phyloP scores from a whole-genome alignment of 2,797 vertebrate species.

The Eulemur mongoz region DNA sequence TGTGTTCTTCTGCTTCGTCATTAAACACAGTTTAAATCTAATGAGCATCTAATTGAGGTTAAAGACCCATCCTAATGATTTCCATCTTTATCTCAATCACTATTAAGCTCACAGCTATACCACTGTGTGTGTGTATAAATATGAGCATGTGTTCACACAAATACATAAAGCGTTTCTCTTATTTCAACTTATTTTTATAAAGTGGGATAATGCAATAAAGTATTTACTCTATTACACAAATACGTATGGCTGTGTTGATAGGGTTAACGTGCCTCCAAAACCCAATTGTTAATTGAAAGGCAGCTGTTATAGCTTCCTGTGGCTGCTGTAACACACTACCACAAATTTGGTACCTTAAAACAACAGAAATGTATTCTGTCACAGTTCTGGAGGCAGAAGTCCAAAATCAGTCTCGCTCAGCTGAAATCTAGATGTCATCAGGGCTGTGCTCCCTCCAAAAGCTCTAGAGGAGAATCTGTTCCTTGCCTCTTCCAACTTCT shows the following conservation, averaged over 20 bases:
- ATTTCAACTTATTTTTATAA: constrained; percentile 52
- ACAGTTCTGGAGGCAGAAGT: neutral
- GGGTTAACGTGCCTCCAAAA: neutral
- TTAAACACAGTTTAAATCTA: constrained; percentile 75
- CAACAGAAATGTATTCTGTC: constrained; percentile 12
- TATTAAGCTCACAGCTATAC: constrained; percentile 24
- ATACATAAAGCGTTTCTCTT: neutral
- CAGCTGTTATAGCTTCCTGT: neutral
- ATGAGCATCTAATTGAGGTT: constrained; percentile 74
- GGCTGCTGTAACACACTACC: neutral
- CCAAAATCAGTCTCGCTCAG: neutral
- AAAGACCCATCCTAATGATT: constrained; percentile 62
- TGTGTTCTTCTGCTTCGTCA: constrained; percentile 63
- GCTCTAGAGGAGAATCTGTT: neutral
- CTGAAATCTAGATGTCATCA: neutral
- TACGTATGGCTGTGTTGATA: neutral
- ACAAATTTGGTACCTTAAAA: neutral
- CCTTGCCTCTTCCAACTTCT: neutral
- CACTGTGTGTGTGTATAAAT: neutral
- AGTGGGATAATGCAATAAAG: neutral
- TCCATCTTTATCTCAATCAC: constrained; percentile 62
- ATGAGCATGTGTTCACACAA: neutral
- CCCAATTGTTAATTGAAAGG: neutral
- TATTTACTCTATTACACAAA: neutral
- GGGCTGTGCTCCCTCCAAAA: neutral